phyloP scores from a whole-genome alignment of 2,113 vertebrate genomes.

The Paramormyrops kingsleyae region DNA sequence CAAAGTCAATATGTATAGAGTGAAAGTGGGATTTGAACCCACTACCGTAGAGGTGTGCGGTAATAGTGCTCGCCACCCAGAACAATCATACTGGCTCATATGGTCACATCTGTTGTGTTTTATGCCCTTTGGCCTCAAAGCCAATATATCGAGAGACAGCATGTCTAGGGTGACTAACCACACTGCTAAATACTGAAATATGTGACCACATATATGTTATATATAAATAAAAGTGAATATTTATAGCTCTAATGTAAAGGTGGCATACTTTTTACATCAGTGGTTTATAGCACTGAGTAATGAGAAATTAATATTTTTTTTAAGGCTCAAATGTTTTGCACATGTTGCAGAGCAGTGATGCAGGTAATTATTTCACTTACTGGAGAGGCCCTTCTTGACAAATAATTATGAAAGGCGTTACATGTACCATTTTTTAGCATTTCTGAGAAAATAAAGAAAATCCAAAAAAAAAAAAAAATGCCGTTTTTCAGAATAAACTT shows the following conservation, averaged over 20 bases:
- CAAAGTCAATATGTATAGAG: not conserved
- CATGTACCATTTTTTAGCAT: not conserved
- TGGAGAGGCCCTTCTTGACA: not conserved
- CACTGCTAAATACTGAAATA: not conserved
- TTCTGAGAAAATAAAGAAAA: not conserved
- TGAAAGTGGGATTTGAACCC: not conserved
- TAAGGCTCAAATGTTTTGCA: not conserved
- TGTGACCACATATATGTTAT: not conserved
- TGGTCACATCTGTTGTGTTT: not conserved
- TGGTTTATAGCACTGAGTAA: not conserved
- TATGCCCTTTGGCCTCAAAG: not conserved
- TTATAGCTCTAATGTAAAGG: not conserved
- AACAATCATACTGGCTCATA: not conserved
- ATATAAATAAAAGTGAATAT: not conserved
- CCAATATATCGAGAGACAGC: not conserved
- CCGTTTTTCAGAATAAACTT: not conserved
- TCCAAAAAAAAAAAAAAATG: not conserved
- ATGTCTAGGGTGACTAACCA: not conserved
- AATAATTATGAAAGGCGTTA: not conserved
- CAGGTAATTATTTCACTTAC: not conserved
- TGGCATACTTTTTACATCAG: not conserved
- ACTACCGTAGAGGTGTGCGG: not conserved
- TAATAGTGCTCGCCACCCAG: not conserved
- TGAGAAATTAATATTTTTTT: not conserved
- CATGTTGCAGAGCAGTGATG: not conserved